Percentiles rank a stretch among this genome's conserved stretches.
Conservation (phyloP, 2,888 invertebrate genomes). For the Linnaemya vulpina region DNA sequence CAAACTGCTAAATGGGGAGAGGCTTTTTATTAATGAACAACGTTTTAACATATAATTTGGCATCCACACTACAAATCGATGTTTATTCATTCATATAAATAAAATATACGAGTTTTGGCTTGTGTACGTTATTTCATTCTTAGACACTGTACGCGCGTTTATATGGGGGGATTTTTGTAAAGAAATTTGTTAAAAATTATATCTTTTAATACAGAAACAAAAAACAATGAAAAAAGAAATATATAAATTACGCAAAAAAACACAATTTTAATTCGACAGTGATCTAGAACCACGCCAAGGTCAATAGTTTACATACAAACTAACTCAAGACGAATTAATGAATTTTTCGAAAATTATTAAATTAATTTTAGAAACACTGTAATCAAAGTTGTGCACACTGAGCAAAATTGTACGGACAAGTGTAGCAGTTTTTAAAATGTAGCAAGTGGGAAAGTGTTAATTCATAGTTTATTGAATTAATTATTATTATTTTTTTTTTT, state of each 20-base stretch:
- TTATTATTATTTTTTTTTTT: too few species aligned
- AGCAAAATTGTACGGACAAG: neutral
- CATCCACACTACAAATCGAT: constrained; percentile 38
- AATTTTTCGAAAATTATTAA: constrained; percentile 25
- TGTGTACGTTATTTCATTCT: neutral
- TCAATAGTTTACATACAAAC: constrained; percentile 53
- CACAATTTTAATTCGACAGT: constrained; percentile 43
- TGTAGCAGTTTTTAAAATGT: neutral
- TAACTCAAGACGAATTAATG: constrained; percentile 33
- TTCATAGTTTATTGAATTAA: too few species aligned
- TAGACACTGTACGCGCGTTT: neutral
- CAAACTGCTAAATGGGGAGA: constrained; percentile 51
- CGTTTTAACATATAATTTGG: constrained; percentile 49
- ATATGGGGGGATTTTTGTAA: neutral
- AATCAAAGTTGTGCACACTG: neutral
- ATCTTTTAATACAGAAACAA: constrained; percentile 22
- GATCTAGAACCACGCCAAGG: constrained; percentile 55
- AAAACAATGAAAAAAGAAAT: neutral
- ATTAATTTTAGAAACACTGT: constrained; percentile 5
- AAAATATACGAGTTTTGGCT: constrained; percentile 6
- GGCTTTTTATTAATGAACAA: constrained; percentile 59
- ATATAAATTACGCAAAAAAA: neutral
- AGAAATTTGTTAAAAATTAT: constrained; percentile 51
- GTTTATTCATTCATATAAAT: constrained; percentile 19
- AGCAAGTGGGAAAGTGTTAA: neutral